Evolutionary conservation across 1,140 invertebrate genomes (phyloP), one percentile per base, ranked within the genome.

Genomic region (Globodera rostochiensis): DNA sequence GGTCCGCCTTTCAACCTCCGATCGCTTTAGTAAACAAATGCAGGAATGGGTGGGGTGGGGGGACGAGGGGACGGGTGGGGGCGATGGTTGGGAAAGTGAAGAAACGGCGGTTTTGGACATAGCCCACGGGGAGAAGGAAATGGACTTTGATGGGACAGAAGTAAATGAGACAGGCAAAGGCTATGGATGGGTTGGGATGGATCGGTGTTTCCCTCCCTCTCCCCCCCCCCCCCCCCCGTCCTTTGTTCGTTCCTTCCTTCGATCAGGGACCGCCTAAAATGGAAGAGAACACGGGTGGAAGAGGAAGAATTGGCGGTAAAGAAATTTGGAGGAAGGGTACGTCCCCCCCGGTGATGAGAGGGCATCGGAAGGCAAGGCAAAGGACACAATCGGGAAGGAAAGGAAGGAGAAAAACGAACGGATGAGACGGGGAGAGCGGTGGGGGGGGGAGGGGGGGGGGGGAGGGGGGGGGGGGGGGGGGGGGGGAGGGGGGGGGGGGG

Each of bases 21-120:
- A 60, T 60, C 57, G 19, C 57, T 60, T 60, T 60, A 60, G 57
- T 60, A 60, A 60, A 60, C 57, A 60, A 60, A 60, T 60, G 57
- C 15, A 60, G 6, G 19, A 60, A 19, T 8, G 50, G 8, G 9
- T 15, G 57, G 57, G 57, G 57, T 13, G 57, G 57, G 57, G 11
- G 1, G 57, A 15, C 0, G 57, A 5, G 13, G 19, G 2, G 25
- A 36, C 25, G 0, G 25, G 25, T 36, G 25, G 6, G 57, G 15
- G 13, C 19, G 57, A 15, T 13, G 57, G 57, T 3, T 19, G 15
- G 57, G 15, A 60, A 60, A 15, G 1, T 11, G 57, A 60, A 60
- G 13, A 19, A 60, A 60, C 15, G 57, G 57, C 57, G 57, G 57
- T 60, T 60, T 60, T 60, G 57, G 57, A 60, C 57, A 60, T 60